These are phyloP conservation scores for Ormyrus rosae DNA, from an alignment of 2,888 invertebrate species.

Conservation along the genomic window DNA sequence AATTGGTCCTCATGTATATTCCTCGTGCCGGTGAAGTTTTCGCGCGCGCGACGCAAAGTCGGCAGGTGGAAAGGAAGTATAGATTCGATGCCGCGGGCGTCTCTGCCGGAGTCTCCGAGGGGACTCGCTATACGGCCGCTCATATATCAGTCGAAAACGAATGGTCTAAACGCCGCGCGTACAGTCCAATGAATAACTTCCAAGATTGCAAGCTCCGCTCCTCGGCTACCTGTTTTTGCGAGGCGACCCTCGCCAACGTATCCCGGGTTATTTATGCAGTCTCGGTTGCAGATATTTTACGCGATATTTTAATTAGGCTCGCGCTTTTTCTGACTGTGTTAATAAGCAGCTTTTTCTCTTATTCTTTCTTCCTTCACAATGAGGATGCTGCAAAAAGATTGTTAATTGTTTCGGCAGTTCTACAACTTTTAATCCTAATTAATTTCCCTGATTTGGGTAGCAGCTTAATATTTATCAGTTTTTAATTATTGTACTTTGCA, in stretches of 20 bases:
- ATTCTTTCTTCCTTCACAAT: too few species aligned
- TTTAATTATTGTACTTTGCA: too few species aligned
- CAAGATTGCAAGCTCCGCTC: constrained; percentile 6
- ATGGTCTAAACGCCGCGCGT: constrained; percentile 64
- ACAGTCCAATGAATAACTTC: constrained; percentile 62
- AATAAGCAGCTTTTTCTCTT: background rate
- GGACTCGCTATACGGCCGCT: constrained; percentile 4
- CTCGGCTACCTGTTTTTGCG: constrained; percentile 38
- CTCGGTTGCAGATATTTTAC: too few species aligned
- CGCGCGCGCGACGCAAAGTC: too few species aligned
- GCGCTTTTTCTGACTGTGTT: background rate
- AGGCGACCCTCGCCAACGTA: too few species aligned
- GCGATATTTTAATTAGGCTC: constrained; percentile 43
- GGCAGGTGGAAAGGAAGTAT: too few species aligned
- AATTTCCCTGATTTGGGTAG: too few species aligned
- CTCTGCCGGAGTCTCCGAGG: background rate
- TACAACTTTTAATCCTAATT: too few species aligned
- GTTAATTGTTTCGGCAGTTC: background rate
- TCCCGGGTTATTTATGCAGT: too few species aligned
- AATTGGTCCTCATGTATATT: constrained; percentile 63
- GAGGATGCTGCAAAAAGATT: background rate
- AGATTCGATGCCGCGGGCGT: too few species aligned
- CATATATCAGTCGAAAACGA: constrained; percentile 69
- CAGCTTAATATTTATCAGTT: too few species aligned
- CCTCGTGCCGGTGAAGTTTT: background rate